Percentiles rank a stretch among this genome's conserved stretches.
phyloP scores from a whole-genome alignment of 2,888 invertebrate species.

The Eupsilia transversa region DNA sequence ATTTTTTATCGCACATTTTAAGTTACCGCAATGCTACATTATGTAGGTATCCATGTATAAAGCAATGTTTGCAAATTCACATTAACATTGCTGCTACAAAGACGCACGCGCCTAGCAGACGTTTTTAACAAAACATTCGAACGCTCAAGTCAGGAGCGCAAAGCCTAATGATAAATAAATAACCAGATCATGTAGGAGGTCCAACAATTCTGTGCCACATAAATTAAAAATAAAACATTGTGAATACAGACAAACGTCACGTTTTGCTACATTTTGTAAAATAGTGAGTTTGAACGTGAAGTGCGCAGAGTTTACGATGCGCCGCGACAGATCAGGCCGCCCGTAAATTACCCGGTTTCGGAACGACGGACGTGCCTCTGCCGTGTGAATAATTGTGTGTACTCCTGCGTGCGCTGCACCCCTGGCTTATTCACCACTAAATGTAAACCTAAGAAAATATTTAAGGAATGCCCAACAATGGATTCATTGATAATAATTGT shows the following conservation, averaged over 20 bases:
- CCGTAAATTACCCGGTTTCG: conserved; percentile 73
- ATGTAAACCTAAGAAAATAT: conserved; percentile 23
- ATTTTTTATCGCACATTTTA: conserved; percentile 10
- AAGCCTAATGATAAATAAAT: conserved; percentile 33
- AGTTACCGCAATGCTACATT: conserved; percentile 5
- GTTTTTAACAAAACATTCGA: conserved; percentile 16
- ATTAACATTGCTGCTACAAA: not conserved
- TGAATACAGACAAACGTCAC: conserved; percentile 62
- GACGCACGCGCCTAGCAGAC: not conserved
- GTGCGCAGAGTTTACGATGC: conserved; percentile 72
- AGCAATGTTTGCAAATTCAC: not conserved
- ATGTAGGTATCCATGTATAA: not conserved
- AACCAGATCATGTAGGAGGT: conserved; percentile 45
- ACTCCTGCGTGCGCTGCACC: conserved; percentile 52
- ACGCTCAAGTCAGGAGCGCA: not conserved
- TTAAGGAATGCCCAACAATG: conserved; percentile 25
- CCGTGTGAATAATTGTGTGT: conserved; percentile 67
- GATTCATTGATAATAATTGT: conserved; percentile 28
- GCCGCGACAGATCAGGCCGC: conserved; percentile 68
- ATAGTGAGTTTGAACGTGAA: conserved; percentile 66
- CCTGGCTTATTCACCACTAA: conserved; percentile 43
- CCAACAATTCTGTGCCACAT: conserved; percentile 39
- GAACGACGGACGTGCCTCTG: conserved; percentile 67
- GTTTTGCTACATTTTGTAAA: conserved; percentile 68
- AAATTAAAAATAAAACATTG: conserved; percentile 64